These are phyloP conservation scores for Troides helena DNA, from an alignment of 2,888 invertebrate species.

Conservation along the genomic window DNA sequence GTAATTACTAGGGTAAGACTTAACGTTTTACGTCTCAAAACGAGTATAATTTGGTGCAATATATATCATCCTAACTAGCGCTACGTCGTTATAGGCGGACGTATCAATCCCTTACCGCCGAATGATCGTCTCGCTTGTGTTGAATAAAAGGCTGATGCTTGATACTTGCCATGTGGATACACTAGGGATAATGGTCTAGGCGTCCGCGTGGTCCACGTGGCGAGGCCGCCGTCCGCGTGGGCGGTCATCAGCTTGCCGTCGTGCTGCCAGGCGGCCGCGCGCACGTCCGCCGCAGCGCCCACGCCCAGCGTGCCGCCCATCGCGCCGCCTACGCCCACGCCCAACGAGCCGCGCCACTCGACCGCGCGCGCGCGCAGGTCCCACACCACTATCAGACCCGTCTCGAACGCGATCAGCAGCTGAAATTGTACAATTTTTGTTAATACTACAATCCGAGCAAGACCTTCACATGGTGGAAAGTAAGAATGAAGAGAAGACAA, in stretches of 20 bases:
- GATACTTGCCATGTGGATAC: slow-evolving; percentile 94
- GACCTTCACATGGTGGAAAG: no score
- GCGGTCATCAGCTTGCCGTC: slow-evolving; percentile 99
- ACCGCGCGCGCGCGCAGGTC: slow-evolving; percentile 92
- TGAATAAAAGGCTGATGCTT: no score
- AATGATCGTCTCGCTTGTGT: no score
- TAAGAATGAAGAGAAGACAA: no score
- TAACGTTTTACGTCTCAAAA: no score
- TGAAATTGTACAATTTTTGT: slow-evolving; percentile 52
- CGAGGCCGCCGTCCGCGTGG: slow-evolving; percentile 96
- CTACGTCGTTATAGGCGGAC: no score
- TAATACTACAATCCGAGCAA: no score
- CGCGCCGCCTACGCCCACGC: slow-evolving; percentile 88
- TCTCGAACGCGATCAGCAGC: slow-evolving; percentile 98
- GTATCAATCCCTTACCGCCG: no score
- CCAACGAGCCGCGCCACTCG: slow-evolving; percentile 90
- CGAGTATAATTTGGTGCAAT: no score
- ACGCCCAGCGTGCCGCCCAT: slow-evolving; percentile 82
- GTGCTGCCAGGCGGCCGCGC: slow-evolving; percentile 97
- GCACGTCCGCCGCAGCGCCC: slow-evolving; percentile 91
- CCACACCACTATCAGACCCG: slow-evolving; percentile 97
- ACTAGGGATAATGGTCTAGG: slow-evolving; percentile 89
- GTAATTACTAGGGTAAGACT: no score
- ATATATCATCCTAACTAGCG: no score
- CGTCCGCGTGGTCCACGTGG: slow-evolving; percentile 93